These are phyloP conservation scores for Arnoldichthys spilopterus DNA, from an alignment of 2,797 vertebrate species.

Conservation along the genomic window DNA sequence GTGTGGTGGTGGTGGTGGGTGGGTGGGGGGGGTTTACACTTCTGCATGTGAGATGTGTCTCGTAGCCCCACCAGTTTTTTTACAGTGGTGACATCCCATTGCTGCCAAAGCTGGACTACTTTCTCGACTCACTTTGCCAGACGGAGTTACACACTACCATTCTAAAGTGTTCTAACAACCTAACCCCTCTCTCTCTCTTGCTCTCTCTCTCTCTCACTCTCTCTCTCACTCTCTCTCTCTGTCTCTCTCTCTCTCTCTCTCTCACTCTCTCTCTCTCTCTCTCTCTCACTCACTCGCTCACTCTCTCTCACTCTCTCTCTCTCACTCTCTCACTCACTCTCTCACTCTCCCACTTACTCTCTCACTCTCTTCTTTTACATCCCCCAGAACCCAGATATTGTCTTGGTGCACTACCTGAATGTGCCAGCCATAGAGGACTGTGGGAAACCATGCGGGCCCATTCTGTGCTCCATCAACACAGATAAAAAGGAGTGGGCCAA, in stretches of 20 bases:
- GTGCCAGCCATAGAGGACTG: conserved; percentile 99
- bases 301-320: conserved; percentile 11
- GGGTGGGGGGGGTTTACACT: conserved; percentile 5
- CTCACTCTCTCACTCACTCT: conserved; percentile 30
- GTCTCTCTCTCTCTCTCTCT: conserved; percentile 32
- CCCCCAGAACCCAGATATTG: conserved; percentile 95
- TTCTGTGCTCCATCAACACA: conserved; percentile 98
- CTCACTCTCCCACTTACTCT: conserved; percentile 42
- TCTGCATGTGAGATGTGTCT: conserved; percentile 13
- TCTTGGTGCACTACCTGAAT: conserved; percentile 99
- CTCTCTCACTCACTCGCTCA: conserved; percentile 30
- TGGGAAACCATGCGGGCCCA: conserved; percentile 96
- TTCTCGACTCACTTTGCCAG: conserved; percentile 37
- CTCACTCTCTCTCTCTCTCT: conserved; percentile 20
- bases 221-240: conserved; percentile 23
- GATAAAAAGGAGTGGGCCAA: conserved; percentile 99
- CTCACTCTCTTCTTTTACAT: conserved; percentile 4
- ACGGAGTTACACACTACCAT: conserved; percentile 19
- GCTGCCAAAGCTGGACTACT: conserved; percentile 3
- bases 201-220: conserved; percentile 30
- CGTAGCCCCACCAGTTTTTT: not conserved
- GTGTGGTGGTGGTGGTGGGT: conserved; percentile 18
- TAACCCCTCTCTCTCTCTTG: conserved; percentile 21
- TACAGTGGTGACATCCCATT: conserved; percentile 20
- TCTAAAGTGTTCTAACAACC: not conserved